These are phyloP conservation scores for Montipora capricornis DNA, from an alignment of 64 coral and sea anemone species.

Conservation along the genomic window DNA sequence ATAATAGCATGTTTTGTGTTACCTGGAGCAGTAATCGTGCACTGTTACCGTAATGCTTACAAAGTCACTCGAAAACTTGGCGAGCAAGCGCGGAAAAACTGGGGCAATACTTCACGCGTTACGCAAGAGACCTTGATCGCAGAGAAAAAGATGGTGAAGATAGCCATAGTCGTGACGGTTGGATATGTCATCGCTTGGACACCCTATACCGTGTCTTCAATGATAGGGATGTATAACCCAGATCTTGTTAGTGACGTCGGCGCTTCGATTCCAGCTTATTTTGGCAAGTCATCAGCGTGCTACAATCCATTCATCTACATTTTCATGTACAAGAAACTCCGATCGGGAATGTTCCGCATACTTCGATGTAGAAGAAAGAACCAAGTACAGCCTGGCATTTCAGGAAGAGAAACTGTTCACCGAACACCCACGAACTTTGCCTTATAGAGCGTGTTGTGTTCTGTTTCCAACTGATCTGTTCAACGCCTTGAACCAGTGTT, in stretches of 20 bases:
- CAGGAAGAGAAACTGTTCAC: too few relatives aligned
- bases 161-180: background rate
- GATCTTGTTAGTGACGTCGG: background rate
- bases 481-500: too few relatives aligned
- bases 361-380: background rate
- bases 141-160: background rate
- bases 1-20: conserved; percentile 40
- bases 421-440: background rate
- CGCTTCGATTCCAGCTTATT: conserved; percentile 36
- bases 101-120: background rate
- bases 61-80: background rate
- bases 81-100: background rate
- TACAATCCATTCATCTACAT: conserved; percentile 49
- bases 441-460: too few relatives aligned
- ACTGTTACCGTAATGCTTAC: conserved; percentile 14
- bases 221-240: background rate
- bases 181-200: conserved; percentile 33
- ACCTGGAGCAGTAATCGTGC: conserved; percentile 20
- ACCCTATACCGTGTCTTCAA: conserved; percentile 11
- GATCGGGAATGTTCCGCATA: background rate
- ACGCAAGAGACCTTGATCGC: conserved; percentile 5
- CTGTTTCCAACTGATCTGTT: too few relatives aligned
- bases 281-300: conserved; percentile 33
- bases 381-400: background rate
- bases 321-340: conserved; percentile 22